Evolutionary conservation across 2,797 vertebrate species (phyloP).

Genomic region (Hippopotamyrus pictus): DNA sequence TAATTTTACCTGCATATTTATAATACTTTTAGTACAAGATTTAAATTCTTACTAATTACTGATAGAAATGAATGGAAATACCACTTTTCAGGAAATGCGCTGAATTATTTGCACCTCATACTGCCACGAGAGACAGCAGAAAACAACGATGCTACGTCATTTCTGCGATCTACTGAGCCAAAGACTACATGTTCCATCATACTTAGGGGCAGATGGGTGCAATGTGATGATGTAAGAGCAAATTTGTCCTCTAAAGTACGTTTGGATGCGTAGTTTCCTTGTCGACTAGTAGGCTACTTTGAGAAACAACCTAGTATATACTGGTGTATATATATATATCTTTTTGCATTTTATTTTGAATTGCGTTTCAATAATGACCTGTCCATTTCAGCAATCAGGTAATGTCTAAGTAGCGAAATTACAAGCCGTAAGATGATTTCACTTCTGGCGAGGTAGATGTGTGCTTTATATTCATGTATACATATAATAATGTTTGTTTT

Average conservation of each 20-base stretch:
- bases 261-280: slow-evolving; percentile 19
- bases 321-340: background rate
- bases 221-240: background rate
- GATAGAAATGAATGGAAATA: background rate
- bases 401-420: background rate
- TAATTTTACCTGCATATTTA: background rate
- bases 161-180: background rate
- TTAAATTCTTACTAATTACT: background rate
- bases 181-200: slow-evolving; percentile 52
- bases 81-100: background rate
- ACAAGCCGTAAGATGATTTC: background rate
- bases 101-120: background rate
- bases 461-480: background rate
- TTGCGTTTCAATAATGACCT: slow-evolving; percentile 45
- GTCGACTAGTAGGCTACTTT: background rate
- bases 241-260: background rate
- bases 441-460: background rate
- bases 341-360: background rate
- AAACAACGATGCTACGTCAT: background rate
- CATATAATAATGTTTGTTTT: background rate
- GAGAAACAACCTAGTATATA: background rate
- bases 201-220: background rate
- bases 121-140: background rate
- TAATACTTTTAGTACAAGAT: background rate
- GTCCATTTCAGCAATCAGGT: slow-evolving; percentile 46